These are phyloP conservation scores for Phrynocephalus guinanensis DNA, from an alignment of 2,797 vertebrate genomes.

Conservation along the genomic window DNA sequence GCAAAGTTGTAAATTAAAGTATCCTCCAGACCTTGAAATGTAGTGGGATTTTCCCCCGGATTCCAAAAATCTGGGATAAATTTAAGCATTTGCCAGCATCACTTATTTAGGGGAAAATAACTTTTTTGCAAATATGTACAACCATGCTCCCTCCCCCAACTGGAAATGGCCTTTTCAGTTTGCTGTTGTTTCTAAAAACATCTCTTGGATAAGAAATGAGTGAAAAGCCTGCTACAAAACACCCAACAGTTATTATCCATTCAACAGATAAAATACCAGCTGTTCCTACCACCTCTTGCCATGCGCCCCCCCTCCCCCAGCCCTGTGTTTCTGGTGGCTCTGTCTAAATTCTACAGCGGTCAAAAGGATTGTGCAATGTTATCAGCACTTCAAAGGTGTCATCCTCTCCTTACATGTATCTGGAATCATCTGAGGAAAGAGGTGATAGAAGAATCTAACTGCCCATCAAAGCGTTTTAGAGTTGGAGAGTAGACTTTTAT, in stretches of 20 bases:
- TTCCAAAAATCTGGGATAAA: too few relatives aligned
- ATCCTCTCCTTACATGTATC: not conserved
- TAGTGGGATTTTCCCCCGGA: too few relatives aligned
- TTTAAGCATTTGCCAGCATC: too few relatives aligned
- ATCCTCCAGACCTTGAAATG: too few relatives aligned
- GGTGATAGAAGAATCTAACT: not conserved
- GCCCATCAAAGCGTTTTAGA: not conserved
- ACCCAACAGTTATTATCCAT: not conserved
- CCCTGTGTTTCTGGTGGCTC: not conserved
- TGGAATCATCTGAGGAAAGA: not conserved
- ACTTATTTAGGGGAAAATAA: too few relatives aligned
- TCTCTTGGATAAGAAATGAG: not conserved
- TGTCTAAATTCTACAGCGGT: not conserved
- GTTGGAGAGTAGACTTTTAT: not conserved
- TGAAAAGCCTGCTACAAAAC: not conserved
- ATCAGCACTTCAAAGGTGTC: conserved; percentile 18
- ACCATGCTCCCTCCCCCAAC: too few relatives aligned
- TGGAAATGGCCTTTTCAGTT: too few relatives aligned
- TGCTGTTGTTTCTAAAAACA: not conserved
- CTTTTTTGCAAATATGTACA: too few relatives aligned
- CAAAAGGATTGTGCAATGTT: not conserved
- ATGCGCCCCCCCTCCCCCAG: not conserved
- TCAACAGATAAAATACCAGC: not conserved
- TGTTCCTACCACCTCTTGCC: not conserved
- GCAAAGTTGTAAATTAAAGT: too few relatives aligned